Conservation (phyloP, 2,888 invertebrate genomes). For the Nomada goodeniana region DNA sequence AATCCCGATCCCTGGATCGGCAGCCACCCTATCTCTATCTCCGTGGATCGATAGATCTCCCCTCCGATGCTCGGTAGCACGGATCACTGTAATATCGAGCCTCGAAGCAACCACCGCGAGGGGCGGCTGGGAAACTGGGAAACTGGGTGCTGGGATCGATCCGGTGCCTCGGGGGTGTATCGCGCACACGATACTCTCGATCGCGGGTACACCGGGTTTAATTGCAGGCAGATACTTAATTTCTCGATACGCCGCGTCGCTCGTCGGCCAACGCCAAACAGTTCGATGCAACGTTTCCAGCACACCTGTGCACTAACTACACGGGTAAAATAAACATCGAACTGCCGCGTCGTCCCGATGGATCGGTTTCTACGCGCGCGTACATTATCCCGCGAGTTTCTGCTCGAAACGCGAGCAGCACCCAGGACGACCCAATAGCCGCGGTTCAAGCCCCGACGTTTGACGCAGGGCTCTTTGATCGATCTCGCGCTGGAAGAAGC, state of each 20-base stretch:
- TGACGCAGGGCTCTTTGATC: conserved; percentile 36
- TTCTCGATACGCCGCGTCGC: too few species aligned
- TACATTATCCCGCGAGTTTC: too few species aligned
- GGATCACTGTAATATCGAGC: conserved; percentile 73
- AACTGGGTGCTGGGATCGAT: conserved; percentile 34
- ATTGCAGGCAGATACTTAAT: conserved; percentile 18
- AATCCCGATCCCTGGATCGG: conserved; percentile 66
- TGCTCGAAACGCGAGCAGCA: too few species aligned
- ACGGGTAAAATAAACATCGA: too few species aligned
- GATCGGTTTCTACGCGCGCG: too few species aligned
- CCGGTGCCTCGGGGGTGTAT: conserved; percentile 43
- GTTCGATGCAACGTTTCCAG: not conserved
- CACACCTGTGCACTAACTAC: too few species aligned
- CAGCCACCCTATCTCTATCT: conserved; percentile 43
- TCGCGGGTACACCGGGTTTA: conserved; percentile 24
- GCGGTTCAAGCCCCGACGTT: conserved; percentile 8
- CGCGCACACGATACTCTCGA: conserved; percentile 49
- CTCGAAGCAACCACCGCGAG: conserved; percentile 37
- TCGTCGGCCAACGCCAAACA: not conserved
- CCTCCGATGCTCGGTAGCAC: conserved; percentile 64
- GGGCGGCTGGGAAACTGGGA: conserved; percentile 18
- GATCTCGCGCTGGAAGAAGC: conserved; percentile 26
- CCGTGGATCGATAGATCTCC: conserved; percentile 69
- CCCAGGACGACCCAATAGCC: too few species aligned
- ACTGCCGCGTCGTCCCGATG: too few species aligned